A percentile compares a stretch with the other conserved stretches of the same genome.
phyloP scores from a whole-genome alignment of 2,113 vertebrate species.

The Alethe castanea region DNA sequence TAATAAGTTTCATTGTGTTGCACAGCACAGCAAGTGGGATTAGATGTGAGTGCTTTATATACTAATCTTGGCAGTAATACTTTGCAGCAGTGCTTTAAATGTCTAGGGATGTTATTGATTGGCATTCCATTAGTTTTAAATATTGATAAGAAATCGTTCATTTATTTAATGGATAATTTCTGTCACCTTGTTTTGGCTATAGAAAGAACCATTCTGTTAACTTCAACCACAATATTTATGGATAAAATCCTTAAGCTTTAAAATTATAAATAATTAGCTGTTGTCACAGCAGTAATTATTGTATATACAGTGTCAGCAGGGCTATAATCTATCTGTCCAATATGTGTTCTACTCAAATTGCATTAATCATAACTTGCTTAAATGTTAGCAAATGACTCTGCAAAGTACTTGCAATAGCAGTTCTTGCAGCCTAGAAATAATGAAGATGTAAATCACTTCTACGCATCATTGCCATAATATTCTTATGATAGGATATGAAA shows the following conservation, averaged over 20 bases:
- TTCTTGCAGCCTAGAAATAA: conserved; percentile 46
- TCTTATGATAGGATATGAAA: not conserved
- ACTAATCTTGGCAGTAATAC: not conserved
- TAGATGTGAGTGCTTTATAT: not conserved
- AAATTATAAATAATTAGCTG: conserved; percentile 61
- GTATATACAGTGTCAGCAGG: conserved; percentile 38
- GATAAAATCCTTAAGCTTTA: conserved; percentile 47
- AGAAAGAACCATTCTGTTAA: not conserved
- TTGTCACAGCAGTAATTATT: conserved; percentile 55
- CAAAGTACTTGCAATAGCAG: conserved; percentile 16
- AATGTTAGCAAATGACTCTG: conserved; percentile 49
- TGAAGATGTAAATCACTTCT: conserved; percentile 64
- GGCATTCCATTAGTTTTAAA: conserved; percentile 33
- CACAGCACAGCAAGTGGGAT: not conserved
- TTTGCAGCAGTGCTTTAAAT: not conserved
- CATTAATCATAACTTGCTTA: conserved; percentile 61
- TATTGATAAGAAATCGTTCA: conserved; percentile 38
- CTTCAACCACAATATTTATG: conserved; percentile 17
- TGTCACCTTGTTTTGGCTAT: not conserved
- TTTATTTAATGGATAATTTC: conserved; percentile 8
- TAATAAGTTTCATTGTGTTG: not conserved
- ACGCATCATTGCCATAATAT: conserved; percentile 20
- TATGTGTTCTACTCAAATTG: conserved; percentile 42
- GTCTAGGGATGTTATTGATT: conserved; percentile 8
- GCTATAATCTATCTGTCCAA: conserved; percentile 66